Conservation (phyloP, 2,113 vertebrate genomes). For the Anas platyrhynchos region DNA sequence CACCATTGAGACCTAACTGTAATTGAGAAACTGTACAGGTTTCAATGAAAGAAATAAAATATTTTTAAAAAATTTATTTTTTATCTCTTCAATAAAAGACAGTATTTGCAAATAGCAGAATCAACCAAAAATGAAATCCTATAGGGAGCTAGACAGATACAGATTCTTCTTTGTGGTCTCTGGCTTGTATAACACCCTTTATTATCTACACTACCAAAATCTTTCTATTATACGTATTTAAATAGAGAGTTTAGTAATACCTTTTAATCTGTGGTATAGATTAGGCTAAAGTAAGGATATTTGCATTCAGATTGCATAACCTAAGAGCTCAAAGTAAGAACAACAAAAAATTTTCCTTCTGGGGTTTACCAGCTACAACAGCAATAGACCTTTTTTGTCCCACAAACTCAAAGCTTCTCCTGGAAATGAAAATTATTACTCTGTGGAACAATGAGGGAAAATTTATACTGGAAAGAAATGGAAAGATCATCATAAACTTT, state of each 20-base stretch:
- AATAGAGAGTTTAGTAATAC: background rate
- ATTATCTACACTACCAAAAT: background rate
- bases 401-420: background rate
- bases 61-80: too few species aligned
- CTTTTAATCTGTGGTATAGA: background rate
- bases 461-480: background rate
- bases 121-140: background rate
- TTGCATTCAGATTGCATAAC: background rate
- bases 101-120: background rate
- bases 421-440: background rate
- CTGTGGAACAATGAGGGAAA: background rate
- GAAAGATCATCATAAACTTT: background rate
- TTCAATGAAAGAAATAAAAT: too few species aligned
- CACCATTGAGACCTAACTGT: background rate
- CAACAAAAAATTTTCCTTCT: background rate
- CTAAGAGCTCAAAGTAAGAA: background rate
- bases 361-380: background rate
- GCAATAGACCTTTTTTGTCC: background rate
- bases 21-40: background rate
- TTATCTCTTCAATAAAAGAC: background rate
- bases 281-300: background rate
- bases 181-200: background rate
- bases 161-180: background rate
- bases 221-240: background rate
- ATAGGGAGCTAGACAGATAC: background rate